Percentiles rank a stretch among this genome's conserved stretches.
Conservation (phyloP, 2,888 invertebrate genomes). For the Psylliodes chrysocephalus region DNA sequence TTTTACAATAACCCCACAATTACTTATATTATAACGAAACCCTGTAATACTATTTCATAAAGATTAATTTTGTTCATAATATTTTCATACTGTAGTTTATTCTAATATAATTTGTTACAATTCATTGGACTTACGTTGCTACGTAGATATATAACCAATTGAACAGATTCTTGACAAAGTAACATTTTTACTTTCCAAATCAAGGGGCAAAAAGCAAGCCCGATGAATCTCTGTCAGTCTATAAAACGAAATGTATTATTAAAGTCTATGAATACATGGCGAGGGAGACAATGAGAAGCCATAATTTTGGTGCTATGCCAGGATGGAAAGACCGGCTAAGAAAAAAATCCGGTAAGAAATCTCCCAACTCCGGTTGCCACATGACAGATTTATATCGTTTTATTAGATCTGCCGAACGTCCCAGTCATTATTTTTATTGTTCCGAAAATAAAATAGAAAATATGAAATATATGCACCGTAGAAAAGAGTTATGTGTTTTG, state of each 20-base stretch:
- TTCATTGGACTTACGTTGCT: no score
- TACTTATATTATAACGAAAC: no score
- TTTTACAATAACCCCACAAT: no score
- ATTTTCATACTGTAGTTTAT: no score
- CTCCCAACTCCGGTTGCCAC: constrained; percentile 16
- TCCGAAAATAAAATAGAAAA: constrained; percentile 27
- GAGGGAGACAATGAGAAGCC: constrained; percentile 21
- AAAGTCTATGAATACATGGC: constrained; percentile 23
- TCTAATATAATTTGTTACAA: no score
- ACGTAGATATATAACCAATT: no score
- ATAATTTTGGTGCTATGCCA: constrained; percentile 33
- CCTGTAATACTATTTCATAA: no score
- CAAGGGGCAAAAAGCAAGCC: neutral
- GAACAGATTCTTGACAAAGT: no score
- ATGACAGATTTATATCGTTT: constrained; percentile 37
- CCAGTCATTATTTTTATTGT: constrained; percentile 40
- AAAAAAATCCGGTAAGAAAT: constrained; percentile 27
- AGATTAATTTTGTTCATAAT: no score
- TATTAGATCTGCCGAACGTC: constrained; percentile 33
- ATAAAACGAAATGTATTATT: constrained; percentile 25
- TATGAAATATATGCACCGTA: constrained; percentile 29
- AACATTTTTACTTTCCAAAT: neutral
- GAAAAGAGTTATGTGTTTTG: constrained; percentile 25
- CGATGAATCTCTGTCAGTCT: neutral
- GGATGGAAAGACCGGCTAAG: constrained; percentile 18